These are phyloP conservation scores for honey bee (Apis mellifera) DNA, from an alignment of 1,140 invertebrate species.

Conservation along the genomic window Amel_HAv3.1 CM009937.2:12086001-12086500, in stretches of 20 bases:
- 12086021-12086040: slow-evolving; percentile 85
- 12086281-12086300: slow-evolving; percentile 87
- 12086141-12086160: slow-evolving; percentile 82
- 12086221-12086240: slow-evolving; percentile 18
- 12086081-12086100: slow-evolving; percentile 88
- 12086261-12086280: slow-evolving; percentile 88
- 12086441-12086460: slow-evolving; percentile 78
- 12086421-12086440: slow-evolving; percentile 70
- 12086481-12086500: slow-evolving; percentile 69
- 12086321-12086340: slow-evolving; percentile 80
- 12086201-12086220: too few relatives aligned
- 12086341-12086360: slow-evolving; percentile 73
- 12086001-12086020: slow-evolving; percentile 92
- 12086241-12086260: slow-evolving; percentile 85
- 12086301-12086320: slow-evolving; percentile 84
- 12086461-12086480: slow-evolving; percentile 78
- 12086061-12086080: slow-evolving; percentile 89
- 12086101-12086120: slow-evolving; percentile 90
- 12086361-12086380: not conserved
- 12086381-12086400: not conserved
- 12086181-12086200: not conserved
- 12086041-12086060: slow-evolving; percentile 88
- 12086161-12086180: not conserved
- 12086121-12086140: slow-evolving; percentile 91
- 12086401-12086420: not conserved